phyloP scores from a whole-genome alignment of 2,113 vertebrate species.

The Rhinoderma darwinii region DNA sequence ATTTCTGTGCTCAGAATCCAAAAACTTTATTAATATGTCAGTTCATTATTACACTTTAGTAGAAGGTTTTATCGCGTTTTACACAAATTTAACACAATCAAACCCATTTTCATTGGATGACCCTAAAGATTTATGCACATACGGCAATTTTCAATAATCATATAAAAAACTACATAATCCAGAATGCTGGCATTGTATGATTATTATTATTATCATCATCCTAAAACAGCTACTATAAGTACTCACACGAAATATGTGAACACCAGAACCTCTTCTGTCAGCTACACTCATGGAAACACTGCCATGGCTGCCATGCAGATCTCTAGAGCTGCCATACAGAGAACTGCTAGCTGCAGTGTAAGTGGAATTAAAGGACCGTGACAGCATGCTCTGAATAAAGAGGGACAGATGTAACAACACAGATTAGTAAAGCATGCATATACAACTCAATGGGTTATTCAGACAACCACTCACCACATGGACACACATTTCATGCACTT shows the following conservation, averaged over 20 bases:
- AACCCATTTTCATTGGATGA: neutral
- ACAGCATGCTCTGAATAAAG: slow-evolving; percentile 93
- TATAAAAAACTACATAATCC: neutral
- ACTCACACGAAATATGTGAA: slow-evolving; percentile 90
- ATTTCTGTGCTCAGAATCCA: neutral
- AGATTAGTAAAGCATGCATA: slow-evolving; percentile 82
- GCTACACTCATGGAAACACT: slow-evolving; percentile 89
- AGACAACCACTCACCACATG: slow-evolving; percentile 64
- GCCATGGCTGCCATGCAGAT: slow-evolving; percentile 93
- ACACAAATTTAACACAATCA: neutral
- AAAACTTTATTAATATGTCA: neutral
- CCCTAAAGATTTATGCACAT: neutral
- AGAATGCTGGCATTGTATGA: neutral
- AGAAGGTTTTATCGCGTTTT: neutral
- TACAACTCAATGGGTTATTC: slow-evolving; percentile 72
- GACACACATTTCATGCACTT: slow-evolving; percentile 71
- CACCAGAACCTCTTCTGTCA: slow-evolving; percentile 88
- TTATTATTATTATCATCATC: slow-evolving; percentile 58
- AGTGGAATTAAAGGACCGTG: slow-evolving; percentile 96
- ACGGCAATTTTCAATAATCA: neutral
- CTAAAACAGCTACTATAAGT: slow-evolving; percentile 69
- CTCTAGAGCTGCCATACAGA: slow-evolving; percentile 93
- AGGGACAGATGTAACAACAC: slow-evolving; percentile 83
- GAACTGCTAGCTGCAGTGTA: slow-evolving; percentile 87
- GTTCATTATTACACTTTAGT: neutral